phyloP scores from a whole-genome alignment of 2,888 invertebrate genomes.

The Brassicogethes aeneus region DNA sequence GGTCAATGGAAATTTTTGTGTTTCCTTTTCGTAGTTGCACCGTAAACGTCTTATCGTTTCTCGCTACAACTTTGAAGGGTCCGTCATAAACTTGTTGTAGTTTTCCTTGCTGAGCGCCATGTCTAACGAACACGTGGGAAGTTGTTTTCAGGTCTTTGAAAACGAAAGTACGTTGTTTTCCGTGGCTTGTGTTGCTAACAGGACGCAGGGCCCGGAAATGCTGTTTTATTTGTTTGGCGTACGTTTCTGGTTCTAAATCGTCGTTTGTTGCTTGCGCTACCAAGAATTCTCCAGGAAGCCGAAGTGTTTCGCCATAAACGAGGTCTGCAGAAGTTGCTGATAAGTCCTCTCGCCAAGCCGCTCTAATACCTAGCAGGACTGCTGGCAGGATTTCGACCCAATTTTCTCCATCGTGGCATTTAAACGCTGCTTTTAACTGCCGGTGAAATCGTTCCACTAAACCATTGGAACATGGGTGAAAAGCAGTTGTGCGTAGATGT shows the following conservation, averaged over 20 bases:
- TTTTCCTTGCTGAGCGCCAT: background rate
- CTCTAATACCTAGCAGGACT: conserved; percentile 29
- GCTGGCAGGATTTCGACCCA: conserved; percentile 28
- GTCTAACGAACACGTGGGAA: background rate
- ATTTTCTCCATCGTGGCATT: conserved; percentile 15
- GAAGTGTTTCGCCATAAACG: conserved; percentile 25
- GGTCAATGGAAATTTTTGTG: background rate
- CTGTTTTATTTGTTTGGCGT: no score
- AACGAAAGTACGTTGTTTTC: background rate
- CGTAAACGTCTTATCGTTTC: background rate
- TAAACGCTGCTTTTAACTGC: conserved; percentile 25
- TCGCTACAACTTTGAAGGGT: background rate
- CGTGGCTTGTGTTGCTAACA: background rate
- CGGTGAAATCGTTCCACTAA: conserved; percentile 26
- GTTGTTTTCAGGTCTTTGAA: background rate
- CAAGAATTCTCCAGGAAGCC: conserved; percentile 22
- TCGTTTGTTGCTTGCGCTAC: no score
- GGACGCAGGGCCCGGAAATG: background rate
- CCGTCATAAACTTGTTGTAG: background rate
- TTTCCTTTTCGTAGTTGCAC: background rate
- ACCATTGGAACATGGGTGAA: conserved; percentile 35
- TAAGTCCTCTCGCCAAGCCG: conserved; percentile 26
- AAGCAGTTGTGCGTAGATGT: conserved; percentile 24
- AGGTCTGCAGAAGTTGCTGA: conserved; percentile 27
- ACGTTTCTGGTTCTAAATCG: no score